Base-by-base conservation (phyloP, 2,113 vertebrate genomes). In the Trichomycterus rosablanca region DNA sequence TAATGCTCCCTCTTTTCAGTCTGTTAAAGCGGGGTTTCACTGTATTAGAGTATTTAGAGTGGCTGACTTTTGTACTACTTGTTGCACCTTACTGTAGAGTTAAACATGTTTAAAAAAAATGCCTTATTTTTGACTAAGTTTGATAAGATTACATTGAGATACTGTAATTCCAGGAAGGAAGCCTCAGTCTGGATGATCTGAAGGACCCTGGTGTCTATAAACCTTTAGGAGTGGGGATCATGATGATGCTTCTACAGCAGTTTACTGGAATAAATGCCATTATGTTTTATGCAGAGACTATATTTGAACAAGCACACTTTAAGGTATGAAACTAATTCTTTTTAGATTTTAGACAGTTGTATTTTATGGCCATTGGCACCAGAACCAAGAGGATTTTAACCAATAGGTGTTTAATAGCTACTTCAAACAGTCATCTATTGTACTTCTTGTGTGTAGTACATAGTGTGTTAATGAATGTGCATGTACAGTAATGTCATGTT, bases 241-340 rank as follows among this genome's bases (percentile, higher is more conserved):
- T 84, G 24, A 80, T 98, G 55, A 98, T 98, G 95, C 43, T 88
- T 14, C 89, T 97, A 59, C 95, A 98, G 83, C 95, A 98, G 81
- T 80, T 90, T 32, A 92, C 92, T 0, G 95, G 95, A 8, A 88
- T 98, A 81, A 98, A 98, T 0, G 94, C 93, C 11, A 81, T 98
- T 72, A 95, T 96, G 94, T 97, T 98, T 78, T 98, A 97, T 3
- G 90, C 92, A 0, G 82, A 95, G 76, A 89, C 74, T 42, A 94
- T 98, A 54, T 98, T 97, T 42, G 81, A 94, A 63, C 82, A 89
- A 43, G 94, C 95, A 8, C 77, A 90, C 64, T 91, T 97, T 66
- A 78, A 92, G 89, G 95, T 95, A 77, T 32, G 67, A 7, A 18
- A 46, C 20, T 6, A 22, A 42, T 20, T 10, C 28, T 42, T 46